Evolutionary conservation across 2,113 vertebrate genomes (phyloP), one percentile per base, ranked within the genome.

Genomic region (Lathamus discolor): DNA sequence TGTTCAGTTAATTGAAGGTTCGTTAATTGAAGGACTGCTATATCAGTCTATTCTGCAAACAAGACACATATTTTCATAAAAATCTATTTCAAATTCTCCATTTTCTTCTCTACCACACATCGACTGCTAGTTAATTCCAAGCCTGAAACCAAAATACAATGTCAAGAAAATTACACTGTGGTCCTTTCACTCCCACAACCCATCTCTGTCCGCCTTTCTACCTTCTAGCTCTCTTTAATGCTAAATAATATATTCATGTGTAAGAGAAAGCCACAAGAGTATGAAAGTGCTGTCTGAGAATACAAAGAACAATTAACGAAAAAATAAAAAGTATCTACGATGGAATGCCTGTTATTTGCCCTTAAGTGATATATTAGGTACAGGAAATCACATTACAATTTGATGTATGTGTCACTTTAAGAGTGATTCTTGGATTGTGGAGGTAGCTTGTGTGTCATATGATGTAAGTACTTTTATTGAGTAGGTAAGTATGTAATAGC

Each of bases 401-500:
- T 98, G 97, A 98, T 98, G 95, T 96, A 98, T 97, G 97, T 97
- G 97, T 98, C 97, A 98, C 96, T 98, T 97, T 96, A 98, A 98
- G 97, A 97, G 94, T 97, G 95, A 97, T 97, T 98, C 95, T 98
- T 96, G 97, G 95, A 96, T 95, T 96, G 97, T 94, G 95, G 97
- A 98, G 96, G 97, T 97, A 98, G 94, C 97, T 97, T 97, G 96
- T 98, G 97, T 98, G 97, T 98, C 96, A 85, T 98, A 97, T 98
- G 98, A 97, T 98, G 97, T 98, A 98, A 98, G 97, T 98, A 98
- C 97, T 98, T 98, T 98, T 97, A 98, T 98, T 98, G 98, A 98
- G 98, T 98, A 98, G 98, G 97, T 98, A 98, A 98, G 97, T 98
- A 97, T 97, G 98, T 98, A 98, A 98, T 97, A 97, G 98, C 98